A percentile compares a stretch with the other conserved stretches of the same genome.
Evolutionary conservation across 1,140 invertebrate genomes (phyloP).

Genomic region (Euborellia annulipes): DNA sequence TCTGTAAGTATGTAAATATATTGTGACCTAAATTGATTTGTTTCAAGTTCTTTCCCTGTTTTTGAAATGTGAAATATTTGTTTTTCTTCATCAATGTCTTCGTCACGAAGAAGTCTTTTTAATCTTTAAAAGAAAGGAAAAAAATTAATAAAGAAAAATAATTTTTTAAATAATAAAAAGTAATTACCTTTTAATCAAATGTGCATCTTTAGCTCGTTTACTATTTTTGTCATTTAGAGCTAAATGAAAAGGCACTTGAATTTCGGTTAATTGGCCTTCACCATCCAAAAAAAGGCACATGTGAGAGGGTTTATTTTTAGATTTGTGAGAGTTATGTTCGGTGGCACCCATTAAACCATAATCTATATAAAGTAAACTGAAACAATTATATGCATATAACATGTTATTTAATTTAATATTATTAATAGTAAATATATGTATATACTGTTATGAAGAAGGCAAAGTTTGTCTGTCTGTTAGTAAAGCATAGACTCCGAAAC

Average conservation of each 20-base stretch:
- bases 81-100: slow-evolving; percentile 33
- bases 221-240: slow-evolving; percentile 74
- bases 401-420: too few relatives aligned
- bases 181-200: slow-evolving; percentile 67
- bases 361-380: slow-evolving; percentile 54
- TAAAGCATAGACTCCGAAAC: too few relatives aligned
- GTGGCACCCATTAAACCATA: slow-evolving; percentile 60
- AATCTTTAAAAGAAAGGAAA: too few relatives aligned
- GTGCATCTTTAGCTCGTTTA: slow-evolving; percentile 68
- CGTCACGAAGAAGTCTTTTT: slow-evolving; percentile 45
- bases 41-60: slow-evolving; percentile 50
- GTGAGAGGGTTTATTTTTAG: slow-evolving; percentile 37
- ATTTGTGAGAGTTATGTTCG: slow-evolving; percentile 22
- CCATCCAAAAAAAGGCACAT: slow-evolving; percentile 69
- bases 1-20: slow-evolving; percentile 50
- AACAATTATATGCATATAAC: slow-evolving; percentile 14
- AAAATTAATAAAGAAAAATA: too few relatives aligned
- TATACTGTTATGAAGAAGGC: too few relatives aligned
- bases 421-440: too few relatives aligned
- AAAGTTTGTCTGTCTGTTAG: too few relatives aligned
- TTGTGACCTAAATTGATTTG: slow-evolving; percentile 51
- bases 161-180: too few relatives aligned
- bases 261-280: slow-evolving; percentile 59
- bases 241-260: slow-evolving; percentile 80
- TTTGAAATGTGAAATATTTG: slow-evolving; percentile 32